These are phyloP conservation scores for Hydrozoanthus tunicans DNA, from an alignment of 64 coral and sea anemone species.

Conservation along the genomic window DNA sequence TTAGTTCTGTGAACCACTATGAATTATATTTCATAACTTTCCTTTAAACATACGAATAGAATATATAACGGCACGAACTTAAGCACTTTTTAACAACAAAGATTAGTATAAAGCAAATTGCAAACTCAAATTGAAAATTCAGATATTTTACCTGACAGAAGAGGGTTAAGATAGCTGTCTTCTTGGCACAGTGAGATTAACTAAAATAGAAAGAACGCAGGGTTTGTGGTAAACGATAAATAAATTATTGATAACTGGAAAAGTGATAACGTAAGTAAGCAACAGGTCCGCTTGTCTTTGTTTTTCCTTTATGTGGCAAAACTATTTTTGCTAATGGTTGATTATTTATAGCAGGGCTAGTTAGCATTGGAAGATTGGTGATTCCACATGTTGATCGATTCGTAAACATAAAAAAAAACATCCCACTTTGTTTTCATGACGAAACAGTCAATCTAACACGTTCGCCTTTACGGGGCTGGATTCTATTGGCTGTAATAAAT, in stretches of 20 bases:
- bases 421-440: conserved; percentile 44
- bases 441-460: background rate
- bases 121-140: background rate
- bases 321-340: background rate
- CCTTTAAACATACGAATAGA: background rate
- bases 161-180: conserved; percentile 12
- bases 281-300: conserved; percentile 33
- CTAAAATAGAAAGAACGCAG: conserved; percentile 27
- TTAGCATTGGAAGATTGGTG: conserved; percentile 3
- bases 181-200: conserved; percentile 39
- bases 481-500: conserved; percentile 12
- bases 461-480: conserved; percentile 33
- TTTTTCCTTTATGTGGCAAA: conserved; percentile 45
- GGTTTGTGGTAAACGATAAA: conserved; percentile 32
- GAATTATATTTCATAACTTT: too few species aligned
- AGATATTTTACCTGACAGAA: conserved; percentile 40
- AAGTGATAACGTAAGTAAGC: conserved; percentile 45
- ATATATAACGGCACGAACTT: background rate
- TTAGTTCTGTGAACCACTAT: too few species aligned
- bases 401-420: background rate
- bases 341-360: background rate
- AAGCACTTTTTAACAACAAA: background rate
- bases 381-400: conserved; percentile 22
- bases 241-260: conserved; percentile 38
- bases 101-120: background rate